Evolutionary conservation across 1,140 invertebrate species (phyloP).

Genomic region (Drosophila bocki): DNA sequence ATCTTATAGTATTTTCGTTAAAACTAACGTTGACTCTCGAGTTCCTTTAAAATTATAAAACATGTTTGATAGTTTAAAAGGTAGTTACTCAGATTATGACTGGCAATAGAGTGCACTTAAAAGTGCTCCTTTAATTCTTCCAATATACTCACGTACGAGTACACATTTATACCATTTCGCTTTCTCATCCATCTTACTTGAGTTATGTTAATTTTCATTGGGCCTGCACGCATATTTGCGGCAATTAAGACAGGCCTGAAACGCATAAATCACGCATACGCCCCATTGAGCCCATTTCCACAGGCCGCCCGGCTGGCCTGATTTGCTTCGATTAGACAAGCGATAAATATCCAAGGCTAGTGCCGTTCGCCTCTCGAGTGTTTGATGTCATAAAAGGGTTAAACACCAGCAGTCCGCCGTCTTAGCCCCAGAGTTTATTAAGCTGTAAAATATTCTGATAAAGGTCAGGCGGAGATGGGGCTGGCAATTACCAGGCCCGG

Average conservation of each 20-base stretch:
- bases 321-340: conserved; percentile 73
- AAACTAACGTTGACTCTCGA: not conserved
- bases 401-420: conserved; percentile 17
- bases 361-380: conserved; percentile 43
- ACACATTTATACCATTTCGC: not conserved
- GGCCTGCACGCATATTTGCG: conserved; percentile 56
- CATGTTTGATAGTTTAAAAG: not conserved
- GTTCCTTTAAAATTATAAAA: not conserved
- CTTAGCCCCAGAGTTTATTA: conserved; percentile 55
- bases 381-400: conserved; percentile 60
- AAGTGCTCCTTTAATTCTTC: not conserved
- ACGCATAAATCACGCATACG: conserved; percentile 70
- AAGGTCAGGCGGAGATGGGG: conserved; percentile 41
- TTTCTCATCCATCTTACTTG: conserved; percentile 40
- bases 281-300: conserved; percentile 52
- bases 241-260: conserved; percentile 57
- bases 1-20: too few relatives aligned
- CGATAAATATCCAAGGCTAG: conserved; percentile 55
- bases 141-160: not conserved
- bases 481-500: conserved; percentile 63
- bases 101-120: too few relatives aligned
- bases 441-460: conserved; percentile 60
- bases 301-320: conserved; percentile 36
- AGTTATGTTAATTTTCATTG: conserved; percentile 47
- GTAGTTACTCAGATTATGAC: not conserved